Evolutionary conservation across 2,113 vertebrate genomes (phyloP).

Genomic region (Pseudorasbora parva): DNA sequence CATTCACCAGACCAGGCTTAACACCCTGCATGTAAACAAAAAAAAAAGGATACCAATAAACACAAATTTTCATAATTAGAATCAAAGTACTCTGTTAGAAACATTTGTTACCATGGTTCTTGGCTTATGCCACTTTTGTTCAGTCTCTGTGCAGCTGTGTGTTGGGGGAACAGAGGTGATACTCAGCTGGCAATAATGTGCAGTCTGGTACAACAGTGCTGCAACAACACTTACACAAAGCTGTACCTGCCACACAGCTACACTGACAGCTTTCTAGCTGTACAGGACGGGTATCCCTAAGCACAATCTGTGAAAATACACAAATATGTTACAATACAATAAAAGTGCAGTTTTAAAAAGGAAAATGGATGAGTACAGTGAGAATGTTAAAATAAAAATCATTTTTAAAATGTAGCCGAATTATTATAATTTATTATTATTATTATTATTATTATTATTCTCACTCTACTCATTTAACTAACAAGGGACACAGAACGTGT

Average conservation of each 20-base stretch:
- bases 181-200: background rate
- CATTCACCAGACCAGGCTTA: no score
- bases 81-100: no score
- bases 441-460: no score
- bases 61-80: no score
- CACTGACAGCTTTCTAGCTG: background rate
- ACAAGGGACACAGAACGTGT: no score
- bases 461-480: no score
- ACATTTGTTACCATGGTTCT: slow-evolving; percentile 17
- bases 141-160: slow-evolving; percentile 5
- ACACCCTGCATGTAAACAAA: no score
- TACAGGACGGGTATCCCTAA: background rate
- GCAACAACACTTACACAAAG: background rate
- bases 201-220: background rate
- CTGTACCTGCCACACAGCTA: background rate
- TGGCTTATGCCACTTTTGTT: background rate
- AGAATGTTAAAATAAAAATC: no score
- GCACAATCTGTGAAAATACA: background rate
- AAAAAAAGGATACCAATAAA: no score
- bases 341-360: background rate
- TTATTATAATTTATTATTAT: no score
- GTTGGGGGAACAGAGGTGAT: background rate
- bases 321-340: background rate
- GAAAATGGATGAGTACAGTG: no score
- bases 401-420: no score